Conservation (phyloP, 2,888 invertebrate genomes). For the Drymonia ruficornis region DNA sequence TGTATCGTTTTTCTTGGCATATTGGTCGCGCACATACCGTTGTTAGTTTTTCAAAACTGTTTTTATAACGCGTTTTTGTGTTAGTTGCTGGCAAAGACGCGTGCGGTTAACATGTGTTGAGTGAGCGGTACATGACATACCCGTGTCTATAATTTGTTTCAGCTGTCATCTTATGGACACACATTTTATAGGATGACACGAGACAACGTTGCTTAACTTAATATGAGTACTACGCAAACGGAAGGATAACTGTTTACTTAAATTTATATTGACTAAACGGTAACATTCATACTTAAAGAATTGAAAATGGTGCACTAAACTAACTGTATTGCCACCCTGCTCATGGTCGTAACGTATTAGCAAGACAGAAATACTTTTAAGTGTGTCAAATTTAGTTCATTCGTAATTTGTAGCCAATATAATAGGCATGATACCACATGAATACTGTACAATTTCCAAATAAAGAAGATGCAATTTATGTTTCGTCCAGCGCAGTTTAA, state of each 20-base stretch:
- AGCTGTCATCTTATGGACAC: conserved; percentile 29
- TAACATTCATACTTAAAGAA: no score
- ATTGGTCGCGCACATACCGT: conserved; percentile 47
- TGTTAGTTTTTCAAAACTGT: conserved; percentile 29
- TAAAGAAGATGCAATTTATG: neutral
- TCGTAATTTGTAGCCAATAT: no score
- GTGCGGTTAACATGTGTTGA: conserved; percentile 30
- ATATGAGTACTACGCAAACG: neutral
- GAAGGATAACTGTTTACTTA: no score
- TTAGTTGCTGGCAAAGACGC: conserved; percentile 22
- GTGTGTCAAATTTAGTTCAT: no score
- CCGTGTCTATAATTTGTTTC: conserved; percentile 45
- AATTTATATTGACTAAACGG: no score
- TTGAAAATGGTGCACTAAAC: no score
- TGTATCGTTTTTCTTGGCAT: conserved; percentile 51
- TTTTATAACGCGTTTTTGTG: conserved; percentile 24
- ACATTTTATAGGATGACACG: conserved; percentile 7
- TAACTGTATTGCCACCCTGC: no score
- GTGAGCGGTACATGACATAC: conserved; percentile 34
- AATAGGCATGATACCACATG: no score
- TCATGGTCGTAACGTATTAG: no score
- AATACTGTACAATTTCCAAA: neutral
- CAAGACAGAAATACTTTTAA: no score
- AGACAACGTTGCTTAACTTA: conserved; percentile 2
- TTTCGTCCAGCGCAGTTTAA: neutral